Evolutionary conservation across 2,797 vertebrate species (phyloP).

Genomic region (Semaprochilodus insignis): DNA sequence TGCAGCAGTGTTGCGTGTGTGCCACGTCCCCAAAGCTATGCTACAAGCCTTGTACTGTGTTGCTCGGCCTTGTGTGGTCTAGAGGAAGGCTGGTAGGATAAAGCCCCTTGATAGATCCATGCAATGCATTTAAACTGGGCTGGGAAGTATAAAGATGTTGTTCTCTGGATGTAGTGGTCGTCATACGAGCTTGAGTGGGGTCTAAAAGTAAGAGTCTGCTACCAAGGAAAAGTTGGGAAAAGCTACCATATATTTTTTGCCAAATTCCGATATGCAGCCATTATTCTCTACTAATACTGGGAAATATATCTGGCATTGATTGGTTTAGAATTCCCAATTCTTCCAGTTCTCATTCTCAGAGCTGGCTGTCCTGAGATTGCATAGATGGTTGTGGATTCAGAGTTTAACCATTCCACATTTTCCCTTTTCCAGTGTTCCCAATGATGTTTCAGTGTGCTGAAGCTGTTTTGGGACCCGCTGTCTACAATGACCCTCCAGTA

Average conservation of each 20-base stretch:
- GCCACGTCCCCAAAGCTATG: constrained; percentile 14
- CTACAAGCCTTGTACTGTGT: not conserved
- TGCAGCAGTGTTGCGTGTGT: not conserved
- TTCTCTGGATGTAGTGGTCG: too few relatives aligned
- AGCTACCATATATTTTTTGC: not conserved
- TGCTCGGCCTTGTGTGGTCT: not conserved
- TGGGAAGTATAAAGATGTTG: too few relatives aligned
- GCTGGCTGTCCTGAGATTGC: not conserved
- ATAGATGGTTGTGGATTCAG: not conserved
- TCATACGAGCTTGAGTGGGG: not conserved
- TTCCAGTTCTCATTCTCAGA: not conserved
- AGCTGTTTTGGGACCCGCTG: too few relatives aligned
- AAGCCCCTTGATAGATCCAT: not conserved
- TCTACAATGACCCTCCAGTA: not conserved
- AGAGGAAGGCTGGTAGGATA: not conserved
- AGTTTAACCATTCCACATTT: not conserved
- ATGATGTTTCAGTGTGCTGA: not conserved
- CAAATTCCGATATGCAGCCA: not conserved
- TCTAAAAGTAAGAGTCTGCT: not conserved
- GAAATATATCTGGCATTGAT: too few relatives aligned
- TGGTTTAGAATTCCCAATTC: not conserved
- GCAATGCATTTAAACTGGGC: not conserved
- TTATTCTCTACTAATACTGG: not conserved
- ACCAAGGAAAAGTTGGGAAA: not conserved
- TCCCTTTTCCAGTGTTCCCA: not conserved